These are phyloP conservation scores for Tapera naevia DNA, from an alignment of 2,797 vertebrate genomes.

Conservation along the genomic window DNA sequence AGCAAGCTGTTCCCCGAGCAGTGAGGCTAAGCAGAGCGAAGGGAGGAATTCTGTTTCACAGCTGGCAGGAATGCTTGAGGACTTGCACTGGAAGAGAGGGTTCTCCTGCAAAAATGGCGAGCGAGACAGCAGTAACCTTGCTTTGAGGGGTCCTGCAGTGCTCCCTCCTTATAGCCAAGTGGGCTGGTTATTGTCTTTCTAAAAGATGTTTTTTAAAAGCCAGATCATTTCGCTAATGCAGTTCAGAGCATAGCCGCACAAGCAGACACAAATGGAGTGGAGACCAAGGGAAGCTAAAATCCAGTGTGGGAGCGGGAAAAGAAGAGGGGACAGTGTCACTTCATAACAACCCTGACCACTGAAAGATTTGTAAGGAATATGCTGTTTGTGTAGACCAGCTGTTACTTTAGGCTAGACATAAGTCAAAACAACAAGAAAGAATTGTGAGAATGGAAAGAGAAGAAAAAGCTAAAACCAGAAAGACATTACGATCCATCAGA, in stretches of 20 bases:
- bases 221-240: neutral
- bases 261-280: neutral
- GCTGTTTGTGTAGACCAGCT: slow-evolving; percentile 6
- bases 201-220: neutral
- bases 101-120: neutral
- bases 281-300: neutral
- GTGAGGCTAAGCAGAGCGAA: neutral
- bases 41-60: neutral
- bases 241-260: neutral
- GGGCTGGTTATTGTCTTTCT: neutral
- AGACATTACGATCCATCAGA: neutral
- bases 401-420: neutral
- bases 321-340: neutral
- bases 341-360: neutral
- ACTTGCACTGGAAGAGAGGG: neutral
- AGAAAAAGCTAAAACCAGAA: slow-evolving; percentile 20
- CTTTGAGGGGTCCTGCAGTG: neutral
- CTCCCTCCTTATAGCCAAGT: accelerated
- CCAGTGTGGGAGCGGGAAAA: neutral
- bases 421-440: slow-evolving; percentile 42
- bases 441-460: slow-evolving; percentile 29
- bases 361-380: neutral
- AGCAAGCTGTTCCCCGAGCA: neutral
- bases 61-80: neutral
- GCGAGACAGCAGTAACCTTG: neutral